These are phyloP conservation scores for Perognathus longimembris DNA, from an alignment of 2,113 vertebrate species.

Conservation along the genomic window DNA sequence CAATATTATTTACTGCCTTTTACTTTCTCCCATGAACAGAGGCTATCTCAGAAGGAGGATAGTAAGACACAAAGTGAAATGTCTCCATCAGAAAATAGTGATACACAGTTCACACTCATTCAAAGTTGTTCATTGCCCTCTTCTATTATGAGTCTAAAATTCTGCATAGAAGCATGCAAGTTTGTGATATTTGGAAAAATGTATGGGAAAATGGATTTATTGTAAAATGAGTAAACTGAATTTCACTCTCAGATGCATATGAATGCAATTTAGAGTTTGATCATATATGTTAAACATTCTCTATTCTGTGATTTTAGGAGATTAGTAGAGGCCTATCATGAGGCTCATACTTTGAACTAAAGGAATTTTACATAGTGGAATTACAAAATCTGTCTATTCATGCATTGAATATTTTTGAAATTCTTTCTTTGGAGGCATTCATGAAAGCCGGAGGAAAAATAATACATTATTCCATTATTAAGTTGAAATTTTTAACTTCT, in stretches of 20 bases:
- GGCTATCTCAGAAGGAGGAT: neutral
- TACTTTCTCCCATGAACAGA: neutral
- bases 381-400: neutral
- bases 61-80: neutral
- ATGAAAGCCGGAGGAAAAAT: neutral
- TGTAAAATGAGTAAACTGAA: neutral
- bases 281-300: neutral
- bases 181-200: no score
- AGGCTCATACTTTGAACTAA: neutral
- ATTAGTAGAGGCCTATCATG: neutral
- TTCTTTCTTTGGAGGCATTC: neutral
- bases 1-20: neutral
- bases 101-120: neutral
- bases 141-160: neutral
- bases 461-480: neutral
- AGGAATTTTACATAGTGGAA: neutral
- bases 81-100: neutral
- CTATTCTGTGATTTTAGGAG: neutral
- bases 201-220: no score
- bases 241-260: neutral
- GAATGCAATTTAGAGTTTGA: neutral
- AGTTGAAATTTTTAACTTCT: neutral
- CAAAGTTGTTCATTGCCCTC: neutral
- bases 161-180: neutral
- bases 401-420: neutral